Percentiles rank a stretch among this genome's conserved stretches.
Conservation (phyloP, 2,888 invertebrate genomes). For the Ernsta delagoae region DNA sequence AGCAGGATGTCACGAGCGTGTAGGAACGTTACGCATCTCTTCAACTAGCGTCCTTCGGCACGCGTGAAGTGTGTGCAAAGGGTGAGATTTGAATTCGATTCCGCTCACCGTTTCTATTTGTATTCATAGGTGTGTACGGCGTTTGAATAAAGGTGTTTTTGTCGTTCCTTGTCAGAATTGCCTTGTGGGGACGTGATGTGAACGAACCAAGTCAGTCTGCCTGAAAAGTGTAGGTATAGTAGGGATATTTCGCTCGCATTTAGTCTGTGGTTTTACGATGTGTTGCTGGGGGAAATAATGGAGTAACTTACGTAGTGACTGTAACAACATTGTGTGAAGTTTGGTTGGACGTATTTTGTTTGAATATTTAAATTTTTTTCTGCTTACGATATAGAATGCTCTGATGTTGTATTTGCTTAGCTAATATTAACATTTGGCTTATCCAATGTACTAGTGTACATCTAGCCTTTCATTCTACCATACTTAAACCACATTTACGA, state of each 20-base stretch:
- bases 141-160: slow-evolving; percentile 72
- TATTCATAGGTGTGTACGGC: slow-evolving; percentile 65
- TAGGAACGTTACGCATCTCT: slow-evolving; percentile 53
- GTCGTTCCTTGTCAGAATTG: slow-evolving; percentile 72
- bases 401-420: no score
- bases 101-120: slow-evolving; percentile 62
- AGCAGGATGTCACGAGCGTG: slow-evolving; percentile 53
- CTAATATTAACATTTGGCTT: no score
- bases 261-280: not conserved
- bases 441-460: no score
- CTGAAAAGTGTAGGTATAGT: not conserved
- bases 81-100: slow-evolving; percentile 68
- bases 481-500: no score
- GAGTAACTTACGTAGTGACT: no score
- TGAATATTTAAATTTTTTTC: no score
- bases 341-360: no score
- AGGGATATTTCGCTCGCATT: no score
- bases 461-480: no score
- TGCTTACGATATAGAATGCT: no score
- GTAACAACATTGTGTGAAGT: no score
- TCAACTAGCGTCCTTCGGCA: slow-evolving; percentile 70
- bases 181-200: slow-evolving; percentile 74
- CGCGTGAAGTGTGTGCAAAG: slow-evolving; percentile 63
- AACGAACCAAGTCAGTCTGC: slow-evolving; percentile 47
- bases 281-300: not conserved